phyloP scores from a whole-genome alignment of 2,888 invertebrate genomes.

The Chrysina gloriosa region DNA sequence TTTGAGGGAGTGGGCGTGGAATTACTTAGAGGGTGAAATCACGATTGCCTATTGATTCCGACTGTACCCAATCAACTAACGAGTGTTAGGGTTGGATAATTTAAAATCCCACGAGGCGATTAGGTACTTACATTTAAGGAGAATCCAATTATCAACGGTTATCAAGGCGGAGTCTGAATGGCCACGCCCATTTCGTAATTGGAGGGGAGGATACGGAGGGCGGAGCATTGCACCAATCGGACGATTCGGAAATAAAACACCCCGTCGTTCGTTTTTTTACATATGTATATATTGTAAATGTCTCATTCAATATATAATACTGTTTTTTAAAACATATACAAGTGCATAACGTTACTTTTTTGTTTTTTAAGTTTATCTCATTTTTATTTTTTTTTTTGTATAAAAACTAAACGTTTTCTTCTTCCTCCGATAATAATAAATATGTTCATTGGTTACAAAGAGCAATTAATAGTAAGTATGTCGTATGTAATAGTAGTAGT shows the following conservation, averaged over 20 bases:
- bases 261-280: slow-evolving; percentile 24
- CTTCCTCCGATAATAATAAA: slow-evolving; percentile 30
- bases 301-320: slow-evolving; percentile 42
- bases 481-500: slow-evolving; percentile 14
- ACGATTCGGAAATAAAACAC: slow-evolving; percentile 18
- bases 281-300: slow-evolving; percentile 43
- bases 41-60: no score
- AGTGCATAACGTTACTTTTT: slow-evolving; percentile 33
- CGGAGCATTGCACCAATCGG: no score
- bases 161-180: no score
- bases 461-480: not conserved
- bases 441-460: slow-evolving; percentile 32
- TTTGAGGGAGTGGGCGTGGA: no score
- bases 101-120: no score
- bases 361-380: not conserved
- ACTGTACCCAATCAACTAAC: no score
- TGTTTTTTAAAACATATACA: slow-evolving; percentile 42
- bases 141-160: no score
- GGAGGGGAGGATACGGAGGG: no score
- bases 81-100: no score
- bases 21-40: no score
- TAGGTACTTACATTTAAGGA: no score
- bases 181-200: no score
- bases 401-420: slow-evolving; percentile 39
- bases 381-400: slow-evolving; percentile 34